phyloP scores from a whole-genome alignment of 2,113 vertebrate species.

The Myodes glareolus region DNA sequence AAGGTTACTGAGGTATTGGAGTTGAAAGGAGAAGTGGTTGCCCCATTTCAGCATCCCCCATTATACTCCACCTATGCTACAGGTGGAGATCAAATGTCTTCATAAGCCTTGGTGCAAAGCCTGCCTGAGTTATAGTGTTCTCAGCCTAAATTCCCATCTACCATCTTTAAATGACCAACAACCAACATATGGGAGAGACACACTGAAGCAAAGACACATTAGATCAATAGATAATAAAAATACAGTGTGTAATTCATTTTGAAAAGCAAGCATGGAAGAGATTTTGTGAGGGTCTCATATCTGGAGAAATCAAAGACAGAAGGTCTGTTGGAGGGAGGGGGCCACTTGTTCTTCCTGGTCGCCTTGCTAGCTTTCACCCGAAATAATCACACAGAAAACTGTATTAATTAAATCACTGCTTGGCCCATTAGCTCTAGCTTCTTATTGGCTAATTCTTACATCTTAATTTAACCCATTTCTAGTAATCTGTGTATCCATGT shows the following conservation, averaged over 20 bases:
- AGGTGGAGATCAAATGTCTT: not conserved
- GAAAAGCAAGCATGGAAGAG: slow-evolving; percentile 25
- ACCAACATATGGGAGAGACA: not conserved
- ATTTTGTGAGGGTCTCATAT: not conserved
- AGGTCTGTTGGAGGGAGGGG: too few species aligned
- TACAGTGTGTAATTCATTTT: not conserved
- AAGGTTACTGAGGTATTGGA: not conserved
- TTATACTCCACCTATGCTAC: not conserved
- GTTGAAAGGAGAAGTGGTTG: not conserved
- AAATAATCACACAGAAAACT: too few species aligned
- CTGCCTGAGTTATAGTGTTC: not conserved
- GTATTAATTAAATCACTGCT: too few species aligned
- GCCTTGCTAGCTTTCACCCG: too few species aligned
- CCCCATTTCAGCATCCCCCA: not conserved
- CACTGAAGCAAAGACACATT: slow-evolving; percentile 12
- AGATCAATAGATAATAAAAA: slow-evolving; percentile 9
- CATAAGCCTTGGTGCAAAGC: not conserved
- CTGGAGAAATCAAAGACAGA: not conserved
- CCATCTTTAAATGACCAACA: not conserved
- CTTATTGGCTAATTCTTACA: too few species aligned
- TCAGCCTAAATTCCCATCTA: not conserved
- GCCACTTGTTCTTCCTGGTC: too few species aligned
- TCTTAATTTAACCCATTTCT: too few species aligned
- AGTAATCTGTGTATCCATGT: too few species aligned
- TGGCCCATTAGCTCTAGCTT: too few species aligned